Evolutionary conservation across 2,113 vertebrate genomes (phyloP).

Genomic region (Colius striatus): DNA sequence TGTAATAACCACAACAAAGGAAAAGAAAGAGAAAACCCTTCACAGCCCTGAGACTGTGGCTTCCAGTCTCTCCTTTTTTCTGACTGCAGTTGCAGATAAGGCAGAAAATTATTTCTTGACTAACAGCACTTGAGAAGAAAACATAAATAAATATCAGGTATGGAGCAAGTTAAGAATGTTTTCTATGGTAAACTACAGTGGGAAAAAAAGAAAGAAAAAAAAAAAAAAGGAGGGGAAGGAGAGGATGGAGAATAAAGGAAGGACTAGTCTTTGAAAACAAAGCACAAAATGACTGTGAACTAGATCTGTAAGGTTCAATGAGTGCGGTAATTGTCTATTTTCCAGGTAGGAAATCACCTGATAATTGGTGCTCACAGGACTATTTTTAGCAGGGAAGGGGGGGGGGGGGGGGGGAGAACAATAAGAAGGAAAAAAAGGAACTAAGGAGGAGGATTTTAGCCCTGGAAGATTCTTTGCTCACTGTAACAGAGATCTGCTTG

Average conservation of each 20-base stretch:
- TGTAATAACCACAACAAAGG: background rate
- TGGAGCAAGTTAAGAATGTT: background rate
- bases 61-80: background rate
- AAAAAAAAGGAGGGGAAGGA: rapidly evolving
- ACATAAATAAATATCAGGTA: background rate
- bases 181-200: background rate
- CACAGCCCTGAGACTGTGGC: background rate
- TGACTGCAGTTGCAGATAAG: slow-evolving; percentile 7
- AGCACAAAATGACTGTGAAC: background rate
- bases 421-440: too few relatives aligned
- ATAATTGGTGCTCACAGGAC: background rate
- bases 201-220: background rate
- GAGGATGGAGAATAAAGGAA: background rate
- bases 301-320: background rate
- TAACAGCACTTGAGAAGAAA: background rate
- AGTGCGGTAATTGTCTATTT: background rate
- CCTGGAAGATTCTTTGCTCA: background rate
- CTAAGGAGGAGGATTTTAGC: background rate
- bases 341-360: background rate
- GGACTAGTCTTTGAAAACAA: background rate
- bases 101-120: slow-evolving; percentile 6
- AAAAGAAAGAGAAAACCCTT: background rate
- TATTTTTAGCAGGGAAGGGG: background rate
- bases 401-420: too few relatives aligned
- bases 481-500: background rate